Evolutionary conservation across 2,113 vertebrate genomes (phyloP).

Genomic region (Galeopterus variegatus): DNA sequence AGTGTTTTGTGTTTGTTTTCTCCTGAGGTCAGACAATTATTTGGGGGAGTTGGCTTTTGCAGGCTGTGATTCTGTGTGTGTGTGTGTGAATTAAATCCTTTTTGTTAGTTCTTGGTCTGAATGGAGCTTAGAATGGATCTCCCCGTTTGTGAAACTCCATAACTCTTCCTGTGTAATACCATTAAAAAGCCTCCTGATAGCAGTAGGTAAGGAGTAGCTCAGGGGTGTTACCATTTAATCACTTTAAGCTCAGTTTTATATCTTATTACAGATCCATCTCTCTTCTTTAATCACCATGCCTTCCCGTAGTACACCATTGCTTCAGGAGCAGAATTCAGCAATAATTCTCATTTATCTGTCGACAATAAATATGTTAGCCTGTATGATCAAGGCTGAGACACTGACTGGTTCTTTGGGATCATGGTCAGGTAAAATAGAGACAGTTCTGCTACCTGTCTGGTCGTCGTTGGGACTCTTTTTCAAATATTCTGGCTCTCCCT

Average conservation of each 20-base stretch:
- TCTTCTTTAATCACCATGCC: neutral
- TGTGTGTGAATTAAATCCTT: neutral
- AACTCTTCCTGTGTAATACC: neutral
- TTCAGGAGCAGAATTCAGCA: slow-evolving; percentile 37
- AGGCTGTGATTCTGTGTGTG: neutral
- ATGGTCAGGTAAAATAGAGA: neutral
- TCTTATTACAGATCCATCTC: neutral
- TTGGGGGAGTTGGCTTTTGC: neutral
- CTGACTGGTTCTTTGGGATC: neutral
- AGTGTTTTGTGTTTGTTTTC: slow-evolving; percentile 23
- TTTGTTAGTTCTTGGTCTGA: slow-evolving; percentile 40
- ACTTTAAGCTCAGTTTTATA: slow-evolving; percentile 24
- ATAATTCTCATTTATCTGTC: neutral
- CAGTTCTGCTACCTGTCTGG: neutral
- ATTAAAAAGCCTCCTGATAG: neutral
- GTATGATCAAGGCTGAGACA: neutral
- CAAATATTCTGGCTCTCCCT: neutral
- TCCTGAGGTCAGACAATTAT: neutral
- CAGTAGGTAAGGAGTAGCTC: neutral
- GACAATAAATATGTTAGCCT: neutral
- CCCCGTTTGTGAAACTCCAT: neutral
- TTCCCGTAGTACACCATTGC: neutral
- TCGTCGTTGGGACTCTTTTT: neutral
- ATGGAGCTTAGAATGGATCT: neutral
- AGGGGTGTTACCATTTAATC: slow-evolving; percentile 47